phyloP scores from a whole-genome alignment of 2,888 invertebrate genomes.

The Oscheius myriophilus region DNA sequence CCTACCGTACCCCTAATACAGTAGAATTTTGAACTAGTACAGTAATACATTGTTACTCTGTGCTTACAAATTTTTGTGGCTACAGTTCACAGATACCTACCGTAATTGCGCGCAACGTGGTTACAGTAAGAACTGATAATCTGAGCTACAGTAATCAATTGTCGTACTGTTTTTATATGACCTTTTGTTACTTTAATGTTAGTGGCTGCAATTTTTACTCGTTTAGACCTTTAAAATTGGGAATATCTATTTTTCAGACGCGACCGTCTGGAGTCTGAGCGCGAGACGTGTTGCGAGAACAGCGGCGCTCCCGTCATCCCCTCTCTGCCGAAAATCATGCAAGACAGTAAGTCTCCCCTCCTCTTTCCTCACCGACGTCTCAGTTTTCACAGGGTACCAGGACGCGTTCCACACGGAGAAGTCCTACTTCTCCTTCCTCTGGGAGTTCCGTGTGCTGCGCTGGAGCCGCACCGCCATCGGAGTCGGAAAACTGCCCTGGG shows the following conservation, averaged over 20 bases:
- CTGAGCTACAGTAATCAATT: too few relatives aligned
- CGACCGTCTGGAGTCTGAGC: conserved; percentile 58
- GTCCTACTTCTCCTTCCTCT: conserved; percentile 54
- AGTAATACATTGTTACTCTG: too few relatives aligned
- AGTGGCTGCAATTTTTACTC: too few relatives aligned
- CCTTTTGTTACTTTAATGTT: too few relatives aligned
- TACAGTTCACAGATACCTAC: too few relatives aligned
- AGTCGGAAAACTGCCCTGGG: conserved; percentile 50
- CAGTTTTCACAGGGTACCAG: conserved; percentile 57
- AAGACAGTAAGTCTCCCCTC: conserved; percentile 36
- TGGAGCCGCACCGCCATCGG: conserved; percentile 49
- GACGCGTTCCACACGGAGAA: conserved; percentile 56
- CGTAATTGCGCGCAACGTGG: too few relatives aligned
- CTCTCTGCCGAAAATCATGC: conserved; percentile 48
- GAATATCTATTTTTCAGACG: conserved; percentile 5
- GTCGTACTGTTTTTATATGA: too few relatives aligned
- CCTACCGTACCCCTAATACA: too few relatives aligned
- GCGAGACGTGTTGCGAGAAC: conserved; percentile 63
- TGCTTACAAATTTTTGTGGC: too few relatives aligned
- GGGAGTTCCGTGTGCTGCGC: conserved; percentile 59
- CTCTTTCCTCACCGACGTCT: not conserved
- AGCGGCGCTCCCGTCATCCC: conserved; percentile 22
- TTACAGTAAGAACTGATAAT: too few relatives aligned
- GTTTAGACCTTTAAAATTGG: too few relatives aligned
- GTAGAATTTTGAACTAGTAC: too few relatives aligned